A percentile compares a stretch with the other conserved stretches of the same genome.
Evolutionary conservation across 2,888 invertebrate species (phyloP).

Genomic region (Meiosimyza platycephala): DNA sequence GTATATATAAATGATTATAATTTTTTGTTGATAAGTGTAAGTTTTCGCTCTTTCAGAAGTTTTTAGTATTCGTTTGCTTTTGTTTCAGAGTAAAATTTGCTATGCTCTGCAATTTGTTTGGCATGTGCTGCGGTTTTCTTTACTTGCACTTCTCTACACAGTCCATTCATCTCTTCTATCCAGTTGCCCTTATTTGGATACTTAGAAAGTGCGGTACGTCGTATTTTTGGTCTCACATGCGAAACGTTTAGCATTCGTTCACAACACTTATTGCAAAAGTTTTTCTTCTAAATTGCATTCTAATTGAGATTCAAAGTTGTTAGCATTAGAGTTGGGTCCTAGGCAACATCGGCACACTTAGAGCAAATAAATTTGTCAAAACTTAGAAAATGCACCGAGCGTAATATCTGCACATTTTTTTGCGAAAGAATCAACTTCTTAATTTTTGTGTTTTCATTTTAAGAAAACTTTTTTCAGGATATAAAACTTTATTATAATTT

Average conservation of each 20-base stretch:
- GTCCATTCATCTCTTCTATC: neutral
- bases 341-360: constrained; percentile 18
- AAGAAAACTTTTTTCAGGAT: no score
- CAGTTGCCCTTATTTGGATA: neutral
- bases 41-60: neutral
- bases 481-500: no score
- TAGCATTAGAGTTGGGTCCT: constrained; percentile 20
- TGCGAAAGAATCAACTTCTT: neutral
- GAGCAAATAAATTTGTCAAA: neutral
- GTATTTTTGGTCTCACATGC: constrained; percentile 7
- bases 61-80: neutral
- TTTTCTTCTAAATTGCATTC: constrained; percentile 36
- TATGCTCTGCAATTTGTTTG: constrained; percentile 29
- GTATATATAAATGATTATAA: no score
- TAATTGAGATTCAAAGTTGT: constrained; percentile 35
- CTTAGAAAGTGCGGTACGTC: neutral
- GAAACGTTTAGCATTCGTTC: constrained; percentile 28
- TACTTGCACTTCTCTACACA: neutral
- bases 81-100: constrained; percentile 22
- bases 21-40: neutral
- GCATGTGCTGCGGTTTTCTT: constrained; percentile 26
- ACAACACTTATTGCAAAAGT: constrained; percentile 35
- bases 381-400: neutral
- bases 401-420: neutral
- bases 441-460: neutral